phyloP scores from a whole-genome alignment of 53 echinoderm and acorn worm species.

The Temnopleurus reevesii region DNA sequence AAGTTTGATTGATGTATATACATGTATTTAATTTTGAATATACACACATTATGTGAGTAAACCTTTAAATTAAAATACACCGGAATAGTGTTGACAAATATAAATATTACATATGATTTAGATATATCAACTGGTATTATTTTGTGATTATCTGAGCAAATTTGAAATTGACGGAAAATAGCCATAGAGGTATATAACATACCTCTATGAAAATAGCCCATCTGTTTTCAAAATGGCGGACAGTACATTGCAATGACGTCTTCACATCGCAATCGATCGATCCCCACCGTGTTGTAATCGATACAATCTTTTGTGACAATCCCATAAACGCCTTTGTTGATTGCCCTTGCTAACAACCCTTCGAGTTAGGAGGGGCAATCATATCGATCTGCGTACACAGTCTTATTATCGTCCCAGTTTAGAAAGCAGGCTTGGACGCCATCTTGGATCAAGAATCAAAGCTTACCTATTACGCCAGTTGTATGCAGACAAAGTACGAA shows the following conservation, averaged over 20 bases:
- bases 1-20: too few species aligned
- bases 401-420: constrained; percentile 22
- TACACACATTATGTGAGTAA: too few species aligned
- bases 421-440: background rate
- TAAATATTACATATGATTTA: too few species aligned
- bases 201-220: too few species aligned
- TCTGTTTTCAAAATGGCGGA: background rate
- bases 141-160: too few species aligned
- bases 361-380: background rate
- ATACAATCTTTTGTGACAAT: background rate
- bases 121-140: too few species aligned
- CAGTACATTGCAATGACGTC: background rate
- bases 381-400: background rate
- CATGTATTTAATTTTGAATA: too few species aligned
- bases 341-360: background rate
- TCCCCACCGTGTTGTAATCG: background rate
- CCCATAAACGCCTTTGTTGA: background rate
- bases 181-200: too few species aligned
- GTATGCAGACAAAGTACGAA: constrained; percentile 37
- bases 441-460: background rate
- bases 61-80: too few species aligned
- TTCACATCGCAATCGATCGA: background rate
- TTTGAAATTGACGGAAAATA: too few species aligned
- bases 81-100: too few species aligned
- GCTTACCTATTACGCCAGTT: background rate